Base-by-base conservation (phyloP, 2,888 invertebrate species). In the Dasypogon diadema region DNA sequence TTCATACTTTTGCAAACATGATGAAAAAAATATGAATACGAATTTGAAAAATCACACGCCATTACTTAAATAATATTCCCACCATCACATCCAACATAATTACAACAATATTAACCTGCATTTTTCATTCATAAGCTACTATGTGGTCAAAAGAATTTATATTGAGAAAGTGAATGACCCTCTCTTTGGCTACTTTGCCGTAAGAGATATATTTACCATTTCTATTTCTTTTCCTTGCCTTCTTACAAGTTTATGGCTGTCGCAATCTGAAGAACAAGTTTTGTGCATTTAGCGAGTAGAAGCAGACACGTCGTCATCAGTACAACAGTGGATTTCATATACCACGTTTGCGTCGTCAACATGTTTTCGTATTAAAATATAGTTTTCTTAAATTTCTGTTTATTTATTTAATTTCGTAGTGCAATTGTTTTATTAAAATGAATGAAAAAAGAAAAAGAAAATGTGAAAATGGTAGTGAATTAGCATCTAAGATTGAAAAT, bases 341-440 rank as follows among this genome's bases (percentile, higher is more conserved):
- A 4, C 54, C 54, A 21, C 22, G 54, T 3, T 6, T 3, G 14
- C 21, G 8, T 42, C n/a, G n/a, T n/a, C n/a, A n/a, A n/a, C n/a
- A n/a, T n/a, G n/a, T n/a, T n/a, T n/a, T n/a, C n/a, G n/a, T n/a
- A n/a, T n/a, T n/a, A n/a, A n/a, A n/a, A n/a, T n/a, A n/a, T n/a
- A n/a, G n/a, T n/a, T n/a, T n/a, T 6, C n/a, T 48, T 48, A 14
- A 48, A 14, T 48, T 48, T 37, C 37, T 37, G n/a, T 37, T 48
- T 48, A 48, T 48, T 48, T 48, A 48, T 48, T 48, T 48, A 48
- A n/a, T 48, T 14, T n/a, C n/a, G 8, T 48, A 48, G n/a, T 48
- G n/a, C n/a, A 48, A 48, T 48, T 48, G n/a, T 48, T 48, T 5
- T n/a, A 14, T 48, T 5, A 16, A 54, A 6, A 54, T 54, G 54